Conservation (phyloP, 1,140 invertebrate genomes). For the Camponotus pennsylvanicus region DNA sequence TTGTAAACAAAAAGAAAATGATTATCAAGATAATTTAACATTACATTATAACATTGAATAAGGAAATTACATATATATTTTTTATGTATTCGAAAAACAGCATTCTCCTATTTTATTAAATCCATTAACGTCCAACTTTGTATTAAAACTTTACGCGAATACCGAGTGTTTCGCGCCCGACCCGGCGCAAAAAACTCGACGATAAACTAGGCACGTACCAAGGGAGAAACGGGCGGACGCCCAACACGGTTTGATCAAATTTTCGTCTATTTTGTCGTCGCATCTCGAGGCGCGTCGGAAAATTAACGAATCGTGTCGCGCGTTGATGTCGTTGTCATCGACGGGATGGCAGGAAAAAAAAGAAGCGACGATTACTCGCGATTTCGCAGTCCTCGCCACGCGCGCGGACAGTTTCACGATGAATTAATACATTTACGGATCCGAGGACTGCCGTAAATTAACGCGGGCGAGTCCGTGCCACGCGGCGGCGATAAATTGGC, state of each 20-base stretch:
- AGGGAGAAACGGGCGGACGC: neutral
- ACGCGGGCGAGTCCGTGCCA: conserved; percentile 42
- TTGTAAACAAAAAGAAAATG: neutral
- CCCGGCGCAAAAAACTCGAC: conserved; percentile 9
- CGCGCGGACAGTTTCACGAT: conserved; percentile 67
- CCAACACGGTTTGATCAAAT: conserved; percentile 30
- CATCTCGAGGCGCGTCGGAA: conserved; percentile 36
- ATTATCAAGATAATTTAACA: neutral
- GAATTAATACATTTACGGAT: conserved; percentile 76
- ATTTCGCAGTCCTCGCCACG: conserved; percentile 44
- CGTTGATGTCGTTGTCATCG: neutral
- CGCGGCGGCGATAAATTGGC: conserved; percentile 73
- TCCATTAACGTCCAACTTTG: conserved; percentile 4
- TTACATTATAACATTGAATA: neutral
- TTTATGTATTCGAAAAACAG: neutral
- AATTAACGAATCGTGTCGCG: conserved; percentile 49
- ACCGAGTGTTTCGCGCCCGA: neutral
- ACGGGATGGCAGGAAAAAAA: too few relatives aligned
- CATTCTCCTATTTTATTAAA: neutral
- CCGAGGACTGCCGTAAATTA: conserved; percentile 73
- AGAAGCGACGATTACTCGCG: conserved; percentile 33
- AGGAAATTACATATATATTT: too few relatives aligned
- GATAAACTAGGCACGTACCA: conserved; percentile 12
- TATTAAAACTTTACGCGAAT: conserved; percentile 23
- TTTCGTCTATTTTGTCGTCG: conserved; percentile 23